phyloP scores from a whole-genome alignment of 2,113 vertebrate species.

The Natator depressus region DNA sequence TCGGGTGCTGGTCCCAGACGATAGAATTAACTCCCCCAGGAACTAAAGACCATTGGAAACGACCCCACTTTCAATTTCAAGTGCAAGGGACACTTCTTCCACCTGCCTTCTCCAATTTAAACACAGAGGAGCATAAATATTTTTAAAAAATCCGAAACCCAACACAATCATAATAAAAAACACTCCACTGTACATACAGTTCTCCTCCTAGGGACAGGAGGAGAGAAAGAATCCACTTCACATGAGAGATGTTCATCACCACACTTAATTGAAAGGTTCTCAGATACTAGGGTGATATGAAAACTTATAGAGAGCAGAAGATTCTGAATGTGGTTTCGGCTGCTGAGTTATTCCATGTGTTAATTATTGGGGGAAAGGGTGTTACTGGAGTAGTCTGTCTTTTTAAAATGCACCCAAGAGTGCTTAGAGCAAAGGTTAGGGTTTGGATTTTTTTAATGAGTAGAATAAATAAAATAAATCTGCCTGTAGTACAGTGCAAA shows the following conservation, averaged over 20 bases:
- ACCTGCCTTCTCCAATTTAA: background rate
- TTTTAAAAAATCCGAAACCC: background rate
- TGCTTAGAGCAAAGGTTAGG: background rate
- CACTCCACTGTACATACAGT: background rate
- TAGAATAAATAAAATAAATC: conserved; percentile 26
- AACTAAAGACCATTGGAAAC: background rate
- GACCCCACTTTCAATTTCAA: background rate
- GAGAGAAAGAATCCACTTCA: background rate
- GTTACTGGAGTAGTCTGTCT: background rate
- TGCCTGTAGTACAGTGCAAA: conserved; percentile 24
- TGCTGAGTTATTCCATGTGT: background rate
- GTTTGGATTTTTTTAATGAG: background rate
- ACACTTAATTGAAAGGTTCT: background rate
- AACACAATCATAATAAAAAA: background rate
- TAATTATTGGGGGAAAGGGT: background rate
- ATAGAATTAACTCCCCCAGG: background rate
- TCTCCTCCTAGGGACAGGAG: conserved; percentile 7
- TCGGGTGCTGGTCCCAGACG: background rate
- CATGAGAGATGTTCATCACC: background rate
- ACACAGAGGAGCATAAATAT: background rate
- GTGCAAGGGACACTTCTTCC: background rate
- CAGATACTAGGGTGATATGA: background rate
- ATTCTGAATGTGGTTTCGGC: background rate
- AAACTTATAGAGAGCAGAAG: background rate
- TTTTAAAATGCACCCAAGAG: background rate